Evolutionary conservation across 2,797 vertebrate species (phyloP), one percentile per base, ranked within the genome.

Genomic region (Paedocypris micromegethes): DNA sequence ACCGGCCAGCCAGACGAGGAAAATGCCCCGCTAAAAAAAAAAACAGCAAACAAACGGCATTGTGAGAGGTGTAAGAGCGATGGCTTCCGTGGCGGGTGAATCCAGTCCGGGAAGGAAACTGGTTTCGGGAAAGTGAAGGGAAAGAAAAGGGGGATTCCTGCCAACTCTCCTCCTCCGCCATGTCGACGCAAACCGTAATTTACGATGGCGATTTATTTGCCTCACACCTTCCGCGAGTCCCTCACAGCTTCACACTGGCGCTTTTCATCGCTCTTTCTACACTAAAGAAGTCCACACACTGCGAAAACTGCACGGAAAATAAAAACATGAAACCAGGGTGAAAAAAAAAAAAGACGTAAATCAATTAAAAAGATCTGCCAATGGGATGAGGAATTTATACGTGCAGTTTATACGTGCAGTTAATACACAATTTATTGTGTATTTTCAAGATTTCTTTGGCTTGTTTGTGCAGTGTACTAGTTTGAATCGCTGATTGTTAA

Each of bases 81-180:
- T 84, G 82, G 87, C 86, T 89, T 90, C 89, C 86, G 59, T 54
- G 77, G 68, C 82, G 73, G 52, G 72, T 76, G 80, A 86, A 83
- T 83, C 73, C 55, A 70, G 75, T 79, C 73, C 85, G 57, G 87
- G 84, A 88, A 88, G 9, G 84, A 87, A 85, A 64, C 62, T 57
- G 49, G 55, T 63, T 45, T 78, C 82, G 79, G 82, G 72, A 62
- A 64, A 67, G 39, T 84, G 63, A 56, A 64, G 43, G 61, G 43
- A 63, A 72, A 59, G 54, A 67, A 71, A 69, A 67, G 45, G 39
- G 23, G 39, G 49, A 75, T 67, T 43, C 42, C 51, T 57, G 63
- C 43, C 60, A 63, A 73, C 68, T 67, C 65, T 46, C 52, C 39
- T 62, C 47, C 57, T 3, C 64, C 56, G 38, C 40, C 41, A 37